Percentiles rank a stretch among this genome's conserved stretches.
phyloP scores from a whole-genome alignment of 1,140 invertebrate genomes.

The Cotesia typhae region DNA sequence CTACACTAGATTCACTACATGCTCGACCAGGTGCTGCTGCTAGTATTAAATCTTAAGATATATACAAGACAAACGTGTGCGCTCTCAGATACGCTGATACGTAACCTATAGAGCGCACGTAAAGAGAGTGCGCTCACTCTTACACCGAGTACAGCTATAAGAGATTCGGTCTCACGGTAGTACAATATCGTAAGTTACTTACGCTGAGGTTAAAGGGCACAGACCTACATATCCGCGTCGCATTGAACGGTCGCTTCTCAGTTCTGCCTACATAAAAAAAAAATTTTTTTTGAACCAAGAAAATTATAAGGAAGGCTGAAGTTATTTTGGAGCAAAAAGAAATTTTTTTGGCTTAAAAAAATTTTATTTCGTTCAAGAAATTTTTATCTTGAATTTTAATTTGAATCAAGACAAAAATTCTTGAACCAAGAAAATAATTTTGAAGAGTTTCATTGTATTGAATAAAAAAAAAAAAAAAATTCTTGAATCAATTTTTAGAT shows the following conservation, averaged over 20 bases:
- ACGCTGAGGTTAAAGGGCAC: slow-evolving; percentile 58
- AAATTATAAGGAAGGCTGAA: too few species aligned
- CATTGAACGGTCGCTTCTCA: slow-evolving; percentile 29
- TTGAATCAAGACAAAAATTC: too few species aligned
- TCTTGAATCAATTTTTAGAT: too few species aligned
- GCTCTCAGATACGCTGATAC: slow-evolving; percentile 2
- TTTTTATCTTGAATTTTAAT: too few species aligned
- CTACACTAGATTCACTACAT: background rate
- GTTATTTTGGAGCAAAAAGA: background rate
- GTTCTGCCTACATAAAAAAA: background rate
- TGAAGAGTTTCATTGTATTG: too few species aligned
- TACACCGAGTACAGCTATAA: slow-evolving; percentile 19
- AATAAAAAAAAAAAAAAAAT: too few species aligned
- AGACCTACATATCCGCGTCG: slow-evolving; percentile 43
- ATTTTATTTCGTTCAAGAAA: too few species aligned
- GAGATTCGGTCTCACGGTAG: slow-evolving; percentile 61
- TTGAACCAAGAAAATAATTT: too few species aligned
- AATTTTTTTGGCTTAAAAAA: background rate
- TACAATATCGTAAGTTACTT: slow-evolving; percentile 49
- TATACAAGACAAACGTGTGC: background rate
- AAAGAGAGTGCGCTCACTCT: slow-evolving; percentile 45
- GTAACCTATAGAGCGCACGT: slow-evolving; percentile 22
- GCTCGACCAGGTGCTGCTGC: slow-evolving; percentile 24
- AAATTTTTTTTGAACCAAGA: too few species aligned
- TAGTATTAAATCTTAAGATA: slow-evolving; percentile 19